phyloP scores from a whole-genome alignment of 2,113 vertebrate genomes.

The Larimichthys crocea region DNA sequence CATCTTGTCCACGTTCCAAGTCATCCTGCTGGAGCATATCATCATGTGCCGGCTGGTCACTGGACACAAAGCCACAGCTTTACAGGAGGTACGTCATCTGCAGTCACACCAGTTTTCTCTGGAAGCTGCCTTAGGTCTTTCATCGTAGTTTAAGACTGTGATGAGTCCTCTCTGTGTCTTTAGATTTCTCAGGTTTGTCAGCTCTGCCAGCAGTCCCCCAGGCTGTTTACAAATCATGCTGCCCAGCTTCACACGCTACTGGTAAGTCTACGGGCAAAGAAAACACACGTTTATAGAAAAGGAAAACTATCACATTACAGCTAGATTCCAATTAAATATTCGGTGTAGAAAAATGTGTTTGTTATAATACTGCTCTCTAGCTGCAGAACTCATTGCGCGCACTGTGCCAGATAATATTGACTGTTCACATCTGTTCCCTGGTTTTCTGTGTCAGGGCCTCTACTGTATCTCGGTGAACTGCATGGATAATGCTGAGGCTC shows the following conservation, averaged over 20 bases:
- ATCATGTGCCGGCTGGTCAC: conserved; percentile 96
- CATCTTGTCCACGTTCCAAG: conserved; percentile 95
- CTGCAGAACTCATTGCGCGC: not conserved
- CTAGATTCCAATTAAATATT: not conserved
- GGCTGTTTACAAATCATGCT: conserved; percentile 92
- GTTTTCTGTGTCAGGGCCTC: conserved; percentile 83
- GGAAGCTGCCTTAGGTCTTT: not conserved
- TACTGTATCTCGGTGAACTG: conserved; percentile 96
- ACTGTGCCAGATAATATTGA: not conserved
- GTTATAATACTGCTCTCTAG: not conserved
- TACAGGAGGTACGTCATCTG: conserved; percentile 86
- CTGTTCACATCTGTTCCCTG: conserved; percentile 9
- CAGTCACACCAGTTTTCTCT: not conserved
- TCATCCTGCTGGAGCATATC: conserved; percentile 93
- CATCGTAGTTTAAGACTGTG: not conserved
- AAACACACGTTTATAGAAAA: not conserved
- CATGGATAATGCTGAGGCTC: conserved; percentile 96
- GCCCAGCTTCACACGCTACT: conserved; percentile 94
- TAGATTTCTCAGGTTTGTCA: conserved; percentile 96
- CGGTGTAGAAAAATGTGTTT: not conserved
- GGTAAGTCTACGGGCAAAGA: conserved; percentile 80
- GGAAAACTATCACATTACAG: not conserved
- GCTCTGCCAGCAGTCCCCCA: conserved; percentile 93
- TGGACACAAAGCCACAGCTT: conserved; percentile 91
- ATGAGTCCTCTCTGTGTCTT: conserved; percentile 7